phyloP scores from a whole-genome alignment of 2,113 vertebrate genomes.

The Gambusia holbrooki region DNA sequence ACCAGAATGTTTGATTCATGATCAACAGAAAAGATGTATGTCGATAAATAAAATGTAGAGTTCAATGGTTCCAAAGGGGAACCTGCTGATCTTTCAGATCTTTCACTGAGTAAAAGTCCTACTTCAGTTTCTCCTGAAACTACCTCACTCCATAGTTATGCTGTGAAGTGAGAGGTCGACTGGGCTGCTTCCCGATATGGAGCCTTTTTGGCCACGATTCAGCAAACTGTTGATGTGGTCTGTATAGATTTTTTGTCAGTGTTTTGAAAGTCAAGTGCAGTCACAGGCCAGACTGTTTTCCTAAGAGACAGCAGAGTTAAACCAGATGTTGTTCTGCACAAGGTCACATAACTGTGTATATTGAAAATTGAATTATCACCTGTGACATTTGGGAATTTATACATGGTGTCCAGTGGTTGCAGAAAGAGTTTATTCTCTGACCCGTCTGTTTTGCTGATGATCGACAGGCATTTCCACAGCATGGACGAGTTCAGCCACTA shows the following conservation, averaged over 20 bases:
- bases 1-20: slow-evolving; percentile 12
- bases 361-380: slow-evolving; percentile 3
- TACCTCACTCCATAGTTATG: slow-evolving; percentile 75
- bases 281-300: slow-evolving; percentile 43
- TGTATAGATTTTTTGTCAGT: slow-evolving; percentile 33
- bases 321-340: slow-evolving; percentile 6
- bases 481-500: slow-evolving; percentile 99
- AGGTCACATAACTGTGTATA: neutral
- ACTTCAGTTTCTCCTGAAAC: slow-evolving; percentile 30
- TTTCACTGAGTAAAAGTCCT: slow-evolving; percentile 35
- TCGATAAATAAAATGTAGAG: neutral
- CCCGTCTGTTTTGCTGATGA: slow-evolving; percentile 20
- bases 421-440: neutral
- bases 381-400: neutral
- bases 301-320: slow-evolving; percentile 20
- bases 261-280: slow-evolving; percentile 47
- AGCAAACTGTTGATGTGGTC: slow-evolving; percentile 31
- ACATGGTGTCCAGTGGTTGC: neutral
- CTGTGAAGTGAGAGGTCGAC: slow-evolving; percentile 47
- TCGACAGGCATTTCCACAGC: slow-evolving; percentile 93
- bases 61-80: slow-evolving; percentile 28
- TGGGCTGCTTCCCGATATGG: slow-evolving; percentile 54
- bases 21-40: slow-evolving; percentile 9
- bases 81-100: slow-evolving; percentile 30
- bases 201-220: slow-evolving; percentile 59